Percentiles rank a stretch among this genome's conserved stretches.
These are phyloP conservation scores for Tiliacea citrago DNA, from an alignment of 2,888 invertebrate species.

Conservation along the genomic window DNA sequence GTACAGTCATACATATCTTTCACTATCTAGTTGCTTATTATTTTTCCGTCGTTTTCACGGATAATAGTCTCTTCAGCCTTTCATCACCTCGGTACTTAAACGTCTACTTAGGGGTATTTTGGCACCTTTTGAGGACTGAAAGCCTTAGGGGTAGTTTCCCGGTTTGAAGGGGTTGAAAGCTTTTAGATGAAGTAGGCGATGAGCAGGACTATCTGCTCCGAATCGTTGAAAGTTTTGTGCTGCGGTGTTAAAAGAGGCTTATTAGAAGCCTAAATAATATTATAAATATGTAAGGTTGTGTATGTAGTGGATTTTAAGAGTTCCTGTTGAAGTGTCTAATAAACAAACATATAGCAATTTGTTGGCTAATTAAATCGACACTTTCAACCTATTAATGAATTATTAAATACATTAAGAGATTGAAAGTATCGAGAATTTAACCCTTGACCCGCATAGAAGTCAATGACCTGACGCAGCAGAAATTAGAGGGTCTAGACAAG, in stretches of 20 bases:
- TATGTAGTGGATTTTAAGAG: not conserved
- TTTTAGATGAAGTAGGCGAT: slow-evolving; percentile 56
- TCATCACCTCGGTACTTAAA: slow-evolving; percentile 43
- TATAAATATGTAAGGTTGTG: not conserved
- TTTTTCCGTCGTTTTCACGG: not conserved
- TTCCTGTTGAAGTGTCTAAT: not conserved
- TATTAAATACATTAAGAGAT: not conserved
- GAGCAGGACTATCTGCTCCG: slow-evolving; percentile 50
- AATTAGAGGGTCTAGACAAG: not conserved
- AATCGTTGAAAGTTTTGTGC: slow-evolving; percentile 12
- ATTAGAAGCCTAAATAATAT: no score
- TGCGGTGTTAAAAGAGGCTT: slow-evolving; percentile 13
- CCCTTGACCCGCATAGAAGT: not conserved
- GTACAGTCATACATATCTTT: not conserved
- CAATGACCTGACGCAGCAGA: not conserved
- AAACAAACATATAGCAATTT: not conserved
- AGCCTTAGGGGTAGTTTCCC: slow-evolving; percentile 62
- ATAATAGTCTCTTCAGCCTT: slow-evolving; percentile 36
- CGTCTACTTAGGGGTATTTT: slow-evolving; percentile 59
- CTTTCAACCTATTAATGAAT: not conserved
- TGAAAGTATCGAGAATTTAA: slow-evolving; percentile 1
- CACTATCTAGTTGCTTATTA: slow-evolving; percentile 15
- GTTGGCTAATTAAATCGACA: not conserved
- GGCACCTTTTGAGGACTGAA: slow-evolving; percentile 67
- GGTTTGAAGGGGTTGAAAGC: slow-evolving; percentile 71